phyloP scores from a whole-genome alignment of 2,888 invertebrate species.

The Ormyrus rosae region DNA sequence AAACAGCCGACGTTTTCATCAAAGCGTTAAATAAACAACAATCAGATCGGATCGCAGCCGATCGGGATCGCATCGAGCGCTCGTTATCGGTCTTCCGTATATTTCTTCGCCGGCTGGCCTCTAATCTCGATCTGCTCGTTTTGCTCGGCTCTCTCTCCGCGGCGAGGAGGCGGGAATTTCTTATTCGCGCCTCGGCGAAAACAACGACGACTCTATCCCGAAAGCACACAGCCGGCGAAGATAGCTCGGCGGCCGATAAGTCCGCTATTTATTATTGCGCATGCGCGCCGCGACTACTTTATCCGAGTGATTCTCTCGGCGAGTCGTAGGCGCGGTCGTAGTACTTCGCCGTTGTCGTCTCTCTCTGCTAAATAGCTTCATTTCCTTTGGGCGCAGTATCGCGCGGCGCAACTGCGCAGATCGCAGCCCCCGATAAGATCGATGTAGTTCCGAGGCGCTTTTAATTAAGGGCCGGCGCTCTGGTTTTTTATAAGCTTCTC shows the following conservation, averaged over 20 bases:
- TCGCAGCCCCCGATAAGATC: constrained; percentile 10
- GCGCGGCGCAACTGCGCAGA: constrained; percentile 4
- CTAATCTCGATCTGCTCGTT: constrained; percentile 21
- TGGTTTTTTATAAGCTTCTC: too few relatives aligned
- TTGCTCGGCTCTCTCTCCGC: not conserved
- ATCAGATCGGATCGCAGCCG: constrained; percentile 1
- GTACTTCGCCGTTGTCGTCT: not conserved
- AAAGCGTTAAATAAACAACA: constrained; percentile 7
- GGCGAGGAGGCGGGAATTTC: constrained; percentile 36
- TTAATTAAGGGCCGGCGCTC: constrained; percentile 14
- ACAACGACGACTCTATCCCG: constrained; percentile 28
- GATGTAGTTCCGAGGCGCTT: not conserved
- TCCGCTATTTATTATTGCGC: constrained; percentile 50
- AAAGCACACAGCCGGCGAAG: not conserved
- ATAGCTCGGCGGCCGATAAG: constrained; percentile 36
- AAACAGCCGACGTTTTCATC: too few relatives aligned
- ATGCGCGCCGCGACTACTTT: constrained; percentile 9
- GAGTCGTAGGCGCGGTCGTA: not conserved
- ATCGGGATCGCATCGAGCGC: not conserved
- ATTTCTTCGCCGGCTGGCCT: constrained; percentile 3
- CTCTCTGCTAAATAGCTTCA: constrained; percentile 39
- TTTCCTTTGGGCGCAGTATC: constrained; percentile 31
- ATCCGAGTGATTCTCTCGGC: not conserved
- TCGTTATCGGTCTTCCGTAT: constrained; percentile 18
- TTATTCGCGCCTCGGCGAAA: constrained; percentile 34